These are phyloP conservation scores for Trissolcus japonicus DNA, from an alignment of 2,888 invertebrate species.

Conservation along the genomic window DNA sequence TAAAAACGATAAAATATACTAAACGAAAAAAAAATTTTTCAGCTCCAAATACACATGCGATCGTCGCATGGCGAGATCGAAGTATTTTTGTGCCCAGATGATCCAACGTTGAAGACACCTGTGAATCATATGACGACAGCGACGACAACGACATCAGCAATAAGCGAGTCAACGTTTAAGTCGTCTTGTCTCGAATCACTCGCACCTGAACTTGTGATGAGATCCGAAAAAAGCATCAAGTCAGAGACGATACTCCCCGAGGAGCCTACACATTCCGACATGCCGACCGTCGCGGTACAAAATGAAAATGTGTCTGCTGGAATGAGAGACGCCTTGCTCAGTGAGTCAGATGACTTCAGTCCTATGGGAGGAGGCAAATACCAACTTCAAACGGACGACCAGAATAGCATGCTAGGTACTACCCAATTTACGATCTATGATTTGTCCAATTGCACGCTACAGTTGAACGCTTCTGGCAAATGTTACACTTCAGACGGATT, in stretches of 20 bases:
- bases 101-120: constrained; percentile 66
- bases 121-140: constrained; percentile 58
- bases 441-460: constrained; percentile 32
- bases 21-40: not conserved
- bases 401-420: constrained; percentile 76
- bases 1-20: not conserved
- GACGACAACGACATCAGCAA: constrained; percentile 50
- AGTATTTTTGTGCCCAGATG: constrained; percentile 94
- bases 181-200: constrained; percentile 55
- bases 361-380: constrained; percentile 84
- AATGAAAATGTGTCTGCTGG: constrained; percentile 68
- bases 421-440: constrained; percentile 43
- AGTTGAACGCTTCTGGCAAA: constrained; percentile 21
- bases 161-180: constrained; percentile 58
- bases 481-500: constrained; percentile 15
- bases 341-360: constrained; percentile 87
- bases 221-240: constrained; percentile 62
- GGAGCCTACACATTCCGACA: constrained; percentile 55
- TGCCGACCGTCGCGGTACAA: constrained; percentile 34
- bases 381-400: constrained; percentile 86
- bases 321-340: constrained; percentile 84
- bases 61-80: constrained; percentile 94
- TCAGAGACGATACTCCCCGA: constrained; percentile 59
- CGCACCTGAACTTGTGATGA: constrained; percentile 68
- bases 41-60: constrained; percentile 90